phyloP scores from a whole-genome alignment of 1,140 invertebrate species.

The Papilio glaucus region DNA sequence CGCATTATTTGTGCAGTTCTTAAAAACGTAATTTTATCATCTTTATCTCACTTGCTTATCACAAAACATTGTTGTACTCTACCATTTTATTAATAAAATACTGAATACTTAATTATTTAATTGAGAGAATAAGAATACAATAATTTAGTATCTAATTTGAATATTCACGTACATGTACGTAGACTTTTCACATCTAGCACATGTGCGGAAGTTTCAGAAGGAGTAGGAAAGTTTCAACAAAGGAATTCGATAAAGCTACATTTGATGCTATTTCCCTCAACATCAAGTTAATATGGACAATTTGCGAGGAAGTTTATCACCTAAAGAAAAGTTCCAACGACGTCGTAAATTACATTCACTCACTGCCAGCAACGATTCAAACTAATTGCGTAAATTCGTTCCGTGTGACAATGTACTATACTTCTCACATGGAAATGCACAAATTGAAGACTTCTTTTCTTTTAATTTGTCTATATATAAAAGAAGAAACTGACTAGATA shows the following conservation, averaged over 20 bases:
- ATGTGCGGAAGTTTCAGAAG: slow-evolving; percentile 9
- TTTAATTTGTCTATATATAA: no score
- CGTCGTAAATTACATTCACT: slow-evolving; percentile 31
- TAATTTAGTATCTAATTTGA: slow-evolving; percentile 3
- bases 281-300: slow-evolving; percentile 33
- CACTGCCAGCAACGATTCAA: slow-evolving; percentile 28
- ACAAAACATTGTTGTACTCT: no score
- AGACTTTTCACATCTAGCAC: not conserved
- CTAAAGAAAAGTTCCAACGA: slow-evolving; percentile 32
- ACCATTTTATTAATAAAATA: no score
- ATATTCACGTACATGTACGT: not conserved
- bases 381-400: slow-evolving; percentile 33
- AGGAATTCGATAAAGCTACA: slow-evolving; percentile 30
- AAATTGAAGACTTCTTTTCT: not conserved
- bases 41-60: no score
- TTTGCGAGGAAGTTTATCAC: slow-evolving; percentile 37
- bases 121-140: not conserved
- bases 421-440: not conserved
- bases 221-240: slow-evolving; percentile 26
- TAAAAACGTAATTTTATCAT: no score
- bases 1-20: no score
- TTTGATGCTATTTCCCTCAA: slow-evolving; percentile 30
- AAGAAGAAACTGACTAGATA: no score
- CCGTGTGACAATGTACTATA: slow-evolving; percentile 1
- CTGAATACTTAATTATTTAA: not conserved